Percentiles rank a stretch among this genome's conserved stretches.
Conservation (phyloP, 2,888 invertebrate species). For the Mythimna lalbum region DNA sequence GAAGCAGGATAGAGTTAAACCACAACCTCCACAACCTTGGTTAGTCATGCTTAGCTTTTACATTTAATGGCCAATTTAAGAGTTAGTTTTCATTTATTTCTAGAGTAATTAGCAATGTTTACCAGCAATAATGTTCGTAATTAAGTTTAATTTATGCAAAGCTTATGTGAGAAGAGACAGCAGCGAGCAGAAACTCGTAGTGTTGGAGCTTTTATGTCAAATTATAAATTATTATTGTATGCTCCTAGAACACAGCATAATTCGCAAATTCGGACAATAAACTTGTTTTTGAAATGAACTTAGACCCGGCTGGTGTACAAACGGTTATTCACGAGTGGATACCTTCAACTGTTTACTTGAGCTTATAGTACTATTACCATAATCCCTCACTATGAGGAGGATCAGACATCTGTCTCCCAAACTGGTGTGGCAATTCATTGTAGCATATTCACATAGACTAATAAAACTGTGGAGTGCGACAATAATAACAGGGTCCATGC, state of each 20-base stretch:
- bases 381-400: not conserved
- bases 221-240: constrained; percentile 26
- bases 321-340: not conserved
- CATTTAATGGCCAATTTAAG: constrained; percentile 1
- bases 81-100: constrained; percentile 1
- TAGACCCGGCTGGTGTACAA: not conserved
- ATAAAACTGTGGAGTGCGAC: not conserved
- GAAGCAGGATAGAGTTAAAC: not conserved
- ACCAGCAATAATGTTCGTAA: constrained; percentile 16
- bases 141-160: constrained; percentile 22
- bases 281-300: not conserved
- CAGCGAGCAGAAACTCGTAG: constrained; percentile 13
- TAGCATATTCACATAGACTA: not conserved
- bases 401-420: constrained; percentile 11
- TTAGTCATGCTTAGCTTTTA: not conserved
- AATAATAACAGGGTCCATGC: not conserved
- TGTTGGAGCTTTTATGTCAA: constrained; percentile 11
- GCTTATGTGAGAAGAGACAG: constrained; percentile 16
- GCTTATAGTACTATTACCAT: constrained; percentile 25
- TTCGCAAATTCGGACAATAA: not conserved
- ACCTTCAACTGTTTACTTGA: not conserved
- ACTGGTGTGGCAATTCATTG: not conserved
- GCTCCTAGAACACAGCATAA: constrained; percentile 9
- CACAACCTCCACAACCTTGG: not conserved
- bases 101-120: constrained; percentile 14